Conservation (phyloP, 2,113 vertebrate genomes). For the Platichthys stellatus region DNA sequence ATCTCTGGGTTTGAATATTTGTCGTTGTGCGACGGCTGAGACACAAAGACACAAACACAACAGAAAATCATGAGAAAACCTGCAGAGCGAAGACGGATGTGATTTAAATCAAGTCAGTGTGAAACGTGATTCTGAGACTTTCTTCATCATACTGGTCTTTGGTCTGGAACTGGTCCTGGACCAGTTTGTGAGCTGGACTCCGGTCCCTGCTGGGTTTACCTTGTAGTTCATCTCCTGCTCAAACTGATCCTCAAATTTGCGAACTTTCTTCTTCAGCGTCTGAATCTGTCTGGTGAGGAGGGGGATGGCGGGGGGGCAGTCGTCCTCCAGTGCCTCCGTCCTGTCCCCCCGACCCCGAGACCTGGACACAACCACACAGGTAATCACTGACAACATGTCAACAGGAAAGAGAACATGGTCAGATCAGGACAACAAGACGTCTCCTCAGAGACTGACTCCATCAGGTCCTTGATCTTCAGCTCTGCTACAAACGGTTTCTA, state of each 20-base stretch:
- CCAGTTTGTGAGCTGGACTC: no score
- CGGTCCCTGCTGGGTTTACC: slow-evolving; percentile 70
- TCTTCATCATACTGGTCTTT: no score
- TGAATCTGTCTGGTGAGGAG: slow-evolving; percentile 93
- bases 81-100: no score
- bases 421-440: no score
- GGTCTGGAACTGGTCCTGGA: no score
- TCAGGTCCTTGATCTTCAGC: no score
- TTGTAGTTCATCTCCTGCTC: slow-evolving; percentile 94
- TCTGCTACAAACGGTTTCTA: no score
- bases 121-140: no score
- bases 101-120: no score
- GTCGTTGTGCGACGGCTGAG: slow-evolving; percentile 93
- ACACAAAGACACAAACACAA: slow-evolving; percentile 11
- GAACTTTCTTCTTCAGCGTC: slow-evolving; percentile 91
- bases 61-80: no score
- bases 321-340: slow-evolving; percentile 80
- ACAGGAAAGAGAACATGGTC: background rate
- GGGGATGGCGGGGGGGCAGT: slow-evolving; percentile 82
- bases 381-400: background rate
- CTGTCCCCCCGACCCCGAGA: slow-evolving; percentile 70
- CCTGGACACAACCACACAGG: slow-evolving; percentile 42
- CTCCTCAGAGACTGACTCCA: no score
- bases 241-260: slow-evolving; percentile 94
- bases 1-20: slow-evolving; percentile 94